Evolutionary conservation across 2,888 invertebrate genomes (phyloP).

Genomic region (Augiades crinisus): DNA sequence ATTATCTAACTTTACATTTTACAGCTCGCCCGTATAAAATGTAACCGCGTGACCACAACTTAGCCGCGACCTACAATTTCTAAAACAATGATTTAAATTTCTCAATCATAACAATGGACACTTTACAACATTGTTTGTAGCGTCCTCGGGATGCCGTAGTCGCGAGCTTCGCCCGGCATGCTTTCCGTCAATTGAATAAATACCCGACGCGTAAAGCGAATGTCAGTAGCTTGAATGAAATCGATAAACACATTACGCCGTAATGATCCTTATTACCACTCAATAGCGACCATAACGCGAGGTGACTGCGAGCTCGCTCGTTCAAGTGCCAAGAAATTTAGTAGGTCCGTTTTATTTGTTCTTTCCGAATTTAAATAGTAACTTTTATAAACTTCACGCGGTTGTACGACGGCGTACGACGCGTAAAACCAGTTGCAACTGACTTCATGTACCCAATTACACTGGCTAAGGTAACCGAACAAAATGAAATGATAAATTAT

Average conservation of each 20-base stretch:
- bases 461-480: too few relatives aligned
- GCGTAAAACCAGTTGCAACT: slow-evolving; percentile 11
- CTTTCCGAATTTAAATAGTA: slow-evolving; percentile 18
- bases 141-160: neutral
- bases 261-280: slow-evolving; percentile 3
- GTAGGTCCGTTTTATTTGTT: slow-evolving; percentile 7
- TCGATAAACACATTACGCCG: slow-evolving; percentile 8
- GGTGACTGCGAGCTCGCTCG: neutral
- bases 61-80: too few relatives aligned
- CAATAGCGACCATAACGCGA: neutral
- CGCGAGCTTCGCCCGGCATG: neutral
- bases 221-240: slow-evolving; percentile 13
- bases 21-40: too few relatives aligned
- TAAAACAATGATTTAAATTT: too few relatives aligned
- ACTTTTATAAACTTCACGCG: neutral
- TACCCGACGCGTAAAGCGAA: neutral
- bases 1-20: too few relatives aligned
- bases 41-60: too few relatives aligned
- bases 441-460: too few relatives aligned
- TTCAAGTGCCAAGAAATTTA: slow-evolving; percentile 16
- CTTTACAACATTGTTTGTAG: neutral
- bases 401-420: neutral
- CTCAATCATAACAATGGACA: neutral
- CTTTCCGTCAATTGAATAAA: slow-evolving; percentile 10
- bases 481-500: too few relatives aligned